These are phyloP conservation scores for Mamestra brassicae DNA, from an alignment of 2,888 invertebrate species.

Conservation along the genomic window DNA sequence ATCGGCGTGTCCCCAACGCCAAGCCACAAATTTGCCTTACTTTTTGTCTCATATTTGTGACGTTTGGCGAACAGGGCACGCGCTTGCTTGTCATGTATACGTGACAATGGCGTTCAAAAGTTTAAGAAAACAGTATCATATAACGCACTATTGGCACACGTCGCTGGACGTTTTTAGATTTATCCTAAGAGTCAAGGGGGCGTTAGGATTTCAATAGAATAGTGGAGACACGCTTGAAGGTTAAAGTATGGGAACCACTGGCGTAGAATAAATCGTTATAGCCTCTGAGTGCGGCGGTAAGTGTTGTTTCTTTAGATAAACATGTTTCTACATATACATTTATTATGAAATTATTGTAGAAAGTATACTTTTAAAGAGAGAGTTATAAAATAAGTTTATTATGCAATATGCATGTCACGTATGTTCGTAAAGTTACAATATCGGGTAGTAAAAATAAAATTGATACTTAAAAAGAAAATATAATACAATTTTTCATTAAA, in stretches of 20 bases:
- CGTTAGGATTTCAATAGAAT: not conserved
- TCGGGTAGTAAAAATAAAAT: not conserved
- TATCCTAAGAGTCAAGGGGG: too few relatives aligned
- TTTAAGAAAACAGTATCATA: too few relatives aligned
- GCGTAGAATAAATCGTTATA: not conserved
- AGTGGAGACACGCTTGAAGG: not conserved
- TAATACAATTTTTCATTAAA: conserved; percentile 4
- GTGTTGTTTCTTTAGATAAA: conserved; percentile 26
- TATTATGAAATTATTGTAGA: conserved; percentile 29
- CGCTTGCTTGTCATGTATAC: too few relatives aligned
- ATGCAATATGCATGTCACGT: conserved; percentile 26
- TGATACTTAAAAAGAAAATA: not conserved
- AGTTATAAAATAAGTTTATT: conserved; percentile 37
- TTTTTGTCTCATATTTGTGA: too few relatives aligned
- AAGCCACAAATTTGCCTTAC: too few relatives aligned
- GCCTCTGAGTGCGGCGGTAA: conserved; percentile 14
- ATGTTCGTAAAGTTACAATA: conserved; percentile 8
- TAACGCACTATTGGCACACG: too few relatives aligned
- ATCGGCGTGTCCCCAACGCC: too few relatives aligned
- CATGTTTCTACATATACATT: conserved; percentile 39
- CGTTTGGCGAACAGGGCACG: too few relatives aligned
- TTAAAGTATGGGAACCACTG: not conserved
- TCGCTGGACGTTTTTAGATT: too few relatives aligned
- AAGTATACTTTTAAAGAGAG: conserved; percentile 50
- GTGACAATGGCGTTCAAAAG: too few relatives aligned